A percentile compares a stretch with the other conserved stretches of the same genome.
phyloP scores from a whole-genome alignment of 2,888 invertebrate genomes.

The Tetranychus piercei region DNA sequence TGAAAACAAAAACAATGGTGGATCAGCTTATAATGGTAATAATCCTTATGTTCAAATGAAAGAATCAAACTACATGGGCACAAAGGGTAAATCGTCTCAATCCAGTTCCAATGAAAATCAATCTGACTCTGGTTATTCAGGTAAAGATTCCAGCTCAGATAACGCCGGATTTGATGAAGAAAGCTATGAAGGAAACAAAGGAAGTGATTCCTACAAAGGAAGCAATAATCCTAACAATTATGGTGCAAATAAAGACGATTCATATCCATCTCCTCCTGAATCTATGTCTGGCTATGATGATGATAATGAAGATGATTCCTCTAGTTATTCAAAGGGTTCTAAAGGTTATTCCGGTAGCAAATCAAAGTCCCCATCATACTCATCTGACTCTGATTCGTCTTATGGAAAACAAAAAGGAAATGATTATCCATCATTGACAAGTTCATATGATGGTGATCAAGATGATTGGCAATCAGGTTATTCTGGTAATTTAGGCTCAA shows the following conservation, averaged over 20 bases:
- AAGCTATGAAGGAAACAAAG: not conserved
- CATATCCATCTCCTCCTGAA: not conserved
- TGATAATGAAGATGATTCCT: not conserved
- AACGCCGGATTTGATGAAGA: not conserved
- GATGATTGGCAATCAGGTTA: slow-evolving; percentile 3
- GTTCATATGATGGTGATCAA: not conserved
- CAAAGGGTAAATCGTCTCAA: not conserved
- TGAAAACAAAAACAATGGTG: not conserved
- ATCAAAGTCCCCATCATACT: not conserved
- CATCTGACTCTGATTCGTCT: not conserved
- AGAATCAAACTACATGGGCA: not conserved
- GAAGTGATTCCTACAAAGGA: not conserved
- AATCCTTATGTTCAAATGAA: not conserved
- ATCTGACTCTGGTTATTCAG: not conserved
- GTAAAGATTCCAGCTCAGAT: not conserved
- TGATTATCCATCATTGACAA: not conserved
- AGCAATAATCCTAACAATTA: not conserved
- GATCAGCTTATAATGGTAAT: not conserved
- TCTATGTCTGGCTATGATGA: not conserved
- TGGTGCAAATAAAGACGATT: not conserved
- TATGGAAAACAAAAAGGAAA: not conserved
- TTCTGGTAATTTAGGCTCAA: not conserved
- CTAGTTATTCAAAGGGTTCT: not conserved
- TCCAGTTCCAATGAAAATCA: not conserved
- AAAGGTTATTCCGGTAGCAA: not conserved